A percentile compares a stretch with the other conserved stretches of the same genome.
These are phyloP conservation scores for Cotesia chilonis DNA, from an alignment of 1,140 invertebrate species.

Conservation along the genomic window DNA sequence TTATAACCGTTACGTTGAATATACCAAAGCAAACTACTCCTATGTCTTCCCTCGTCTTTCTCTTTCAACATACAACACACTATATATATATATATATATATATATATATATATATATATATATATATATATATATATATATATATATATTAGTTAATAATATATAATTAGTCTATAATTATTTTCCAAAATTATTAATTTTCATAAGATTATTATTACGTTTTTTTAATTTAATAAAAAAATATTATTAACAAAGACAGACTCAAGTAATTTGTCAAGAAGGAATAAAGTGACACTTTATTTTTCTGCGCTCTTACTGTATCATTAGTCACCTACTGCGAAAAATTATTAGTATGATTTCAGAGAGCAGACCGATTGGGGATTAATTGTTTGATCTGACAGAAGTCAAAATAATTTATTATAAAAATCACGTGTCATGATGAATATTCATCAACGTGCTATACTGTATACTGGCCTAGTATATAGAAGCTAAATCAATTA, in stretches of 20 bases:
- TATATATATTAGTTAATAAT: no score
- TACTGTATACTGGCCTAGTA: not conserved
- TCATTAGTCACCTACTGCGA: constrained; percentile 32
- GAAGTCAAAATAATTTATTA: no score
- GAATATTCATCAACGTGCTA: constrained; percentile 2
- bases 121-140: no score
- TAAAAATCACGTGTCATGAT: not conserved
- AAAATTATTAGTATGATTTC: constrained; percentile 39
- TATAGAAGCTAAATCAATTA: not conserved
- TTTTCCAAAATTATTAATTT: no score
- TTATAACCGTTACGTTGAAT: constrained; percentile 44
- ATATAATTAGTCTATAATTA: no score
- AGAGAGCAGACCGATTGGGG: not conserved
- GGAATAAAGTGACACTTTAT: constrained; percentile 36
- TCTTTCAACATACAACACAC: not conserved
- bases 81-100: no score
- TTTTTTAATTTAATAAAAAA: no score
- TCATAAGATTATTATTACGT: no score
- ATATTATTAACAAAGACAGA: not conserved
- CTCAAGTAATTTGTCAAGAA: constrained; percentile 30
- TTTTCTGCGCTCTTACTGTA: constrained; percentile 25
- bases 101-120: no score
- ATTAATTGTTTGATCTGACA: no score
- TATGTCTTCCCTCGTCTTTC: not conserved
- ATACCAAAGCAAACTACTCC: not conserved